phyloP scores from a whole-genome alignment of 2,797 vertebrate species.

The Ceryle rudis region DNA sequence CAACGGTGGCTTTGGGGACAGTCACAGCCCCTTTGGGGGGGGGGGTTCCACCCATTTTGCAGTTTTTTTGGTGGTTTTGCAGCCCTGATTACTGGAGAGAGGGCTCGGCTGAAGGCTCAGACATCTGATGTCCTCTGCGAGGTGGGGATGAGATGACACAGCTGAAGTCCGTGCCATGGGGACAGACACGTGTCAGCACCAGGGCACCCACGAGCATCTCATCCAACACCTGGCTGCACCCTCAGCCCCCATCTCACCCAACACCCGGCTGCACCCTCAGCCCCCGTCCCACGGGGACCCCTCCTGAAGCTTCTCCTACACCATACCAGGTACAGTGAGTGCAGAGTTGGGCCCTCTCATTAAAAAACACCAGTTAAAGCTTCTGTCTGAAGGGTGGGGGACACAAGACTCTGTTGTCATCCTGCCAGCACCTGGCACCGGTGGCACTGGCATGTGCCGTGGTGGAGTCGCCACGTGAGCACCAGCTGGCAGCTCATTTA shows the following conservation, averaged over 20 bases:
- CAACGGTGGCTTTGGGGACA: neutral
- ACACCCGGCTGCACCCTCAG: rapidly evolving
- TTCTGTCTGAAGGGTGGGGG: rapidly evolving
- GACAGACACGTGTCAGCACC: neutral
- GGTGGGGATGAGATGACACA: neutral
- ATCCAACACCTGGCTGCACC: no score
- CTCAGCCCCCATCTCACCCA: neutral
- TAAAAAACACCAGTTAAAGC: neutral
- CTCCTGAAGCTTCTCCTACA: neutral
- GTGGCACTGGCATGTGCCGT: neutral
- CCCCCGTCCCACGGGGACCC: rapidly evolving
- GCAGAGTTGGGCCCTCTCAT: rapidly evolving
- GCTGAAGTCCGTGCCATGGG: neutral
- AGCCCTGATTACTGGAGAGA: rapidly evolving
- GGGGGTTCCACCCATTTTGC: neutral
- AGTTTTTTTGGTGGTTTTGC: neutral
- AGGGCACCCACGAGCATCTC: neutral
- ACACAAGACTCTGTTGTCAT: neutral
- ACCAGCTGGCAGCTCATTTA: rapidly evolving
- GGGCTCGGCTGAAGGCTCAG: neutral
- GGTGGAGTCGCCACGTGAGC: neutral
- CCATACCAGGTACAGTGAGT: rapidly evolving
- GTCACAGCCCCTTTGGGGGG: neutral
- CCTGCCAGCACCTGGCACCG: rapidly evolving
- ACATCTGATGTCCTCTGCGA: rapidly evolving